Evolutionary conservation across 2,113 vertebrate genomes (phyloP), one percentile per base, ranked within the genome.

Genomic region (Merops nubicus): DNA sequence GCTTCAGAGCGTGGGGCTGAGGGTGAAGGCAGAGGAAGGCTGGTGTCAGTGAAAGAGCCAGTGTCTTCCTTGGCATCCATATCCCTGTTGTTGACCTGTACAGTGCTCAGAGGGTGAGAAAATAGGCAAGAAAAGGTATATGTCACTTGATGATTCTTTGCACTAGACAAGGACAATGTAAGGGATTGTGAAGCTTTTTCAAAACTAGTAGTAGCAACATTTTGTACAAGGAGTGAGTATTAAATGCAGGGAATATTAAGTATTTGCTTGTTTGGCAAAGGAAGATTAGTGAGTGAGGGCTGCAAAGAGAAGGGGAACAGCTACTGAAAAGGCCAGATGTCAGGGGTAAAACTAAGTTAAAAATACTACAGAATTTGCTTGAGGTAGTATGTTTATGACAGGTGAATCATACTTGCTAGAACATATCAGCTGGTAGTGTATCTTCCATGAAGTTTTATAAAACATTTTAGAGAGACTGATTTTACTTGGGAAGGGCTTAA

Each of bases 241-340:
- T 67, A 36, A 51, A 69, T 59, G 36, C 6, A 6, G 40, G 11
- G 29, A 87, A 45, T 77, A 62, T 57, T 62, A 85, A 81, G 34
- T 57, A 62, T 36, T 89, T 73, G 12, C 8, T 74, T 70, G 29
- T 5, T 67, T 54, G 15, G 23, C 47, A 38, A 56, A 81, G 73
- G 34, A 79, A 12, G 31, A 16, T 47, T 20, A 73, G 4, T 40
- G 14, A 43, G 11, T 54, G 16, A 31, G 20, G 36, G 13, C 12
- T 89, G 19, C 33, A 74, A 78, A 74, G 50, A 70, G 48, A 78
- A 81, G 8, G 22, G 33, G 15, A 89, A 69, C 7, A 38, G 82
- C 45, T 43, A 45, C 14, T 3, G 2, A 51, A 42, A 60, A 84
- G 69, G 8, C 28, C 19, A 38, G 48, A 67, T 0, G 0, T 42